phyloP scores from a whole-genome alignment of 2,888 invertebrate genomes.

The Agrilus biguttatus region DNA sequence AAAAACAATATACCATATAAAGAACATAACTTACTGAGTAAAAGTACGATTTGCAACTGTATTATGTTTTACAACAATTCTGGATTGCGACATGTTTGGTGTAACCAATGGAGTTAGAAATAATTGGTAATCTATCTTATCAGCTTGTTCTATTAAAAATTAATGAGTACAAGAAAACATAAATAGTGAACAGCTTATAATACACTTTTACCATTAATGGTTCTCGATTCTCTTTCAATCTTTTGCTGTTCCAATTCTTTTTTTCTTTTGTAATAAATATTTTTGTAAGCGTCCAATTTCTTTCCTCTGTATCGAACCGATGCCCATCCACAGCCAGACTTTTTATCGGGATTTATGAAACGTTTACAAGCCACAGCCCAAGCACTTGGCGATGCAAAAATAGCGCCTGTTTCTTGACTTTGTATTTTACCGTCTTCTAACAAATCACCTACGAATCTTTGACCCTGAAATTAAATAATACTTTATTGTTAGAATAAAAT shows the following conservation, averaged over 20 bases:
- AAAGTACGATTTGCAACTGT: constrained; percentile 59
- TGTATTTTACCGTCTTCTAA: constrained; percentile 76
- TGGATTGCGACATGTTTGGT: constrained; percentile 32
- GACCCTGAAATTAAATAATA: constrained; percentile 44
- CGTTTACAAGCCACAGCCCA: constrained; percentile 89
- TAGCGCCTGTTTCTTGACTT: constrained; percentile 74
- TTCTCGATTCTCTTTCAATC: not conserved
- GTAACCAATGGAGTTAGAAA: not conserved
- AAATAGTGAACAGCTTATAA: no score
- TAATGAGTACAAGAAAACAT: no score
- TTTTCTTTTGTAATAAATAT: constrained; percentile 62
- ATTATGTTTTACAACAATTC: constrained; percentile 61
- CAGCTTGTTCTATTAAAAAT: no score
- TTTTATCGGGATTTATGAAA: constrained; percentile 81
- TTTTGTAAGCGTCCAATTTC: constrained; percentile 79
- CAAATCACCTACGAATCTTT: constrained; percentile 78
- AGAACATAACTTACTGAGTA: constrained; percentile 51
- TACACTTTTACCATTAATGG: no score
- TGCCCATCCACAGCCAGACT: constrained; percentile 89
- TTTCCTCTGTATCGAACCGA: constrained; percentile 78
- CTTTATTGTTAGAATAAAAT: constrained; percentile 1
- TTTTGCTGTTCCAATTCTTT: constrained; percentile 26
- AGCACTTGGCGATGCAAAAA: constrained; percentile 80
- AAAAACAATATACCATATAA: not conserved
- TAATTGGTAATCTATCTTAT: not conserved